Conservation (phyloP, 1,140 invertebrate genomes). For the Conus betulinus region DNA sequence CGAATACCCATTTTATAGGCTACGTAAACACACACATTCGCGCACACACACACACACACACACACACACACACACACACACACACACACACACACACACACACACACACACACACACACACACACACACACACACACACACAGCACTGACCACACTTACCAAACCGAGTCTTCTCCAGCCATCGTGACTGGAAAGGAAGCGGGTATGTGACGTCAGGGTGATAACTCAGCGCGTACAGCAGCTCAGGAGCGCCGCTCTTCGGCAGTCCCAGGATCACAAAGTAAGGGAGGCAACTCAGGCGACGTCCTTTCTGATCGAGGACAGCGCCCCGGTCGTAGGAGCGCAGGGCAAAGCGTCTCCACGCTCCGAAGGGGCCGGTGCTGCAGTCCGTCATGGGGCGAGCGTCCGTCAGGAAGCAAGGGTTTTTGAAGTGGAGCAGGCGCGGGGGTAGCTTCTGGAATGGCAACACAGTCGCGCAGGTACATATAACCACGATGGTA, state of each 20-base stretch:
- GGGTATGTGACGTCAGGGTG: conserved; percentile 34
- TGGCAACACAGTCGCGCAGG: too few relatives aligned
- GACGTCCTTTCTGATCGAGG: background rate
- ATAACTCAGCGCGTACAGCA: conserved; percentile 24
- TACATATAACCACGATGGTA: too few relatives aligned
- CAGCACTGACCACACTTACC: conserved; percentile 17
- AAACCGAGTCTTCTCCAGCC: conserved; percentile 35
- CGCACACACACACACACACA: too few relatives aligned
- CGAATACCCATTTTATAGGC: too few relatives aligned
- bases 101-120: too few relatives aligned
- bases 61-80: too few relatives aligned
- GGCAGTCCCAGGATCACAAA: conserved; percentile 40
- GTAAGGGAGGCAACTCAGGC: conserved; percentile 42
- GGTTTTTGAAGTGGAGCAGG: conserved; percentile 38
- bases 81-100: too few relatives aligned
- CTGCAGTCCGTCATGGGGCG: background rate
- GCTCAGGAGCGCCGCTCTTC: conserved; percentile 26
- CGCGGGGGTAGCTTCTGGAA: conserved; percentile 13
- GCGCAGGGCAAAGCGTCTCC: background rate
- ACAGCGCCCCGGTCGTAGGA: background rate
- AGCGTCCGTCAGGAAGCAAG: conserved; percentile 20
- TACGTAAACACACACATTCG: too few relatives aligned
- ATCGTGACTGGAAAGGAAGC: conserved; percentile 16
- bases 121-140: too few relatives aligned
- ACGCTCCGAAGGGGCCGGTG: background rate